Evolutionary conservation across 2,888 invertebrate species (phyloP), one percentile per base, ranked within the genome.

Genomic region (Ophraella communa): DNA sequence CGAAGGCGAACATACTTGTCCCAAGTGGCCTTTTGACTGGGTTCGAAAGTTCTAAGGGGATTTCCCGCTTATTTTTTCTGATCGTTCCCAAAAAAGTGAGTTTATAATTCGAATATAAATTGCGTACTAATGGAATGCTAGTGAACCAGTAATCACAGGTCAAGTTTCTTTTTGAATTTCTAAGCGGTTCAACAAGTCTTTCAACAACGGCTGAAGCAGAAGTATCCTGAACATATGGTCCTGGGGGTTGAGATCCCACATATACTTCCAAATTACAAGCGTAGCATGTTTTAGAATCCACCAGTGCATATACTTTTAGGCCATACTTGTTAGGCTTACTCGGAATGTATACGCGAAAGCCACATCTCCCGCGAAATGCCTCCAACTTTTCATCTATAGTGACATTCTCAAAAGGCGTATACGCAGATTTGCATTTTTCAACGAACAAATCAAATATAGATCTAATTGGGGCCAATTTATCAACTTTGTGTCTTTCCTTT

Each of bases 221-320:
- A 66, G 65, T 71, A 42, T 66, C 62, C 5, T 65, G 17, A 11
- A 21, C 21, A 62, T 69, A 71, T 21, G 71, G 71, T 18, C 72
- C 74, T 44, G 68, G 56, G 58, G 72, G 73, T 65, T 76, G 74
- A 47, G 62, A 70, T 18, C 73, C 71, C 8, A 67, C 65, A 68
- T 76, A 75, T 35, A 75, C 67, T 66, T 77, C 72, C 62, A 76
- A 51, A 49, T 74, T 72, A 17, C 24, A 49, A 17, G 73, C 71
- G 65, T 75, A 75, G 69, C 65, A 76, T 21, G 65, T 63, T 62
- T 71, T 73, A 24, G 73, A 65, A 65, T 76, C 74, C 33, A 56
- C 63, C 20, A 72, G 30, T 10, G 76, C 72, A 39, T 52, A 66
- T 42, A 83, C 80, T 2, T 80, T 81, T 0, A 75, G 23, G 8